Percentiles rank a stretch among this genome's conserved stretches.
phyloP scores from a whole-genome alignment of 1,140 invertebrate genomes.

The Temnothorax curvispinosus region DNA sequence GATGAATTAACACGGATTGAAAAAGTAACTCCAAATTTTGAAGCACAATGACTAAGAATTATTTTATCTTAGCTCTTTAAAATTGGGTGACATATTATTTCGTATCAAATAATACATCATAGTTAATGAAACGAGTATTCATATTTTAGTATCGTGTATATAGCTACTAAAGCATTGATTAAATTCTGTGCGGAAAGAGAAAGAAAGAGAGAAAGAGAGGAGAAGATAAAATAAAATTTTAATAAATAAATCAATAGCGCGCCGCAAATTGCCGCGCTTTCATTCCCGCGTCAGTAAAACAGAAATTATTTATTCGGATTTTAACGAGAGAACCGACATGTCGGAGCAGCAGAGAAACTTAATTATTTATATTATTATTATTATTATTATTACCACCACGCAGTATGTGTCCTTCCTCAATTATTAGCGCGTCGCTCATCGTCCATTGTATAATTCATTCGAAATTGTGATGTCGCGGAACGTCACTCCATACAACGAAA shows the following conservation, averaged over 20 bases:
- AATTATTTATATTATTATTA: constrained; percentile 31
- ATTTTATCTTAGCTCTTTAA: not conserved
- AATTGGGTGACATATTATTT: not conserved
- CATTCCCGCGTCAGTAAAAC: constrained; percentile 17
- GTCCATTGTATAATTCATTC: constrained; percentile 28
- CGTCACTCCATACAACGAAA: not conserved
- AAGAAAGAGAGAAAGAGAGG: constrained; percentile 13
- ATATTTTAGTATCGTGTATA: constrained; percentile 1
- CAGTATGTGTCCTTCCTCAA: constrained; percentile 11
- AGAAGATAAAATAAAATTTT: constrained; percentile 7
- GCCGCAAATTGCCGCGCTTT: constrained; percentile 7
- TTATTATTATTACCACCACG: constrained; percentile 28
- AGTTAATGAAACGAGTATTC: not conserved
- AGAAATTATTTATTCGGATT: constrained; percentile 39
- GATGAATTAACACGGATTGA: not conserved
- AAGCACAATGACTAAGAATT: not conserved
- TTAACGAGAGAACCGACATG: constrained; percentile 35
- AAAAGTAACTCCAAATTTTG: not conserved
- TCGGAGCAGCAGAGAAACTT: constrained; percentile 10
- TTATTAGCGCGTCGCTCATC: constrained; percentile 21
- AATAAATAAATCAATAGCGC: constrained; percentile 45
- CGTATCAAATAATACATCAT: not conserved
- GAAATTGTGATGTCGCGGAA: constrained; percentile 9
- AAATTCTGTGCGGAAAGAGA: not conserved
- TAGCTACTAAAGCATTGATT: not conserved